Base-by-base conservation (phyloP, 2,888 invertebrate species). In the Phyllotreta striolata region DNA sequence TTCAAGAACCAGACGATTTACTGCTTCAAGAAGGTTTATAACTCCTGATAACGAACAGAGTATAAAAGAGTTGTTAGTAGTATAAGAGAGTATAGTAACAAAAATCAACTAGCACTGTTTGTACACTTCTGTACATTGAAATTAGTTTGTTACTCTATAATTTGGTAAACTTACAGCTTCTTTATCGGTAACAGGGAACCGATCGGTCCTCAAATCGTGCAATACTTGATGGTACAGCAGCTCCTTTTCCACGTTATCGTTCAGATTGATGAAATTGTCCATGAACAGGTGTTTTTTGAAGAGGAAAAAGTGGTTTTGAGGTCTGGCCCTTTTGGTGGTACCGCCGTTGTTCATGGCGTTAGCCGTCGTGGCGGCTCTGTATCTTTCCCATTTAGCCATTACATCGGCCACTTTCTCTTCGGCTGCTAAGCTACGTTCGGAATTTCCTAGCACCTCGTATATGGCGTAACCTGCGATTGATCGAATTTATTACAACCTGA, bases 301-400 rank as follows among this genome's bases (percentile, higher is more conserved):
- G 24, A 91, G 79, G 81, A 90, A 90, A 73, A 89, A 85, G 73
- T 89, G 88, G 73, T 89, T 88, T 67, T 85, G 85, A 6, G 85
- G 84, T 54, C 76, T 73, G 14, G 78, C 71, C 60, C 79, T 71
- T 64, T 79, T 79, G 0, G 71, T 79, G 73, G 80, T 83, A 73
- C 74, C 76, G 1, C 77, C 73, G 64, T 71, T 77, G 54, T 74
- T 77, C 6, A 76, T 70, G 1, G 75, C 73, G 49, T 74, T 85
- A 51, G 88, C 85, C 9, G 89, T 88, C 39, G 89, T 88, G 0
- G 91, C 89, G 55, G 73, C 71, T 63, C 93, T 85, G 70, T 93
- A 93, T 72, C 93, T 87, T 82, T 97, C 97, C 96, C 96, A 97
- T 77, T 95, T 91, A 4, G 96, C 95, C 86, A 97, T 91, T 14